Percentiles rank a stretch among this genome's conserved stretches.
These are phyloP conservation scores for Ceratina japonica DNA, from an alignment of 1,140 invertebrate genomes.

Conservation along the genomic window DNA sequence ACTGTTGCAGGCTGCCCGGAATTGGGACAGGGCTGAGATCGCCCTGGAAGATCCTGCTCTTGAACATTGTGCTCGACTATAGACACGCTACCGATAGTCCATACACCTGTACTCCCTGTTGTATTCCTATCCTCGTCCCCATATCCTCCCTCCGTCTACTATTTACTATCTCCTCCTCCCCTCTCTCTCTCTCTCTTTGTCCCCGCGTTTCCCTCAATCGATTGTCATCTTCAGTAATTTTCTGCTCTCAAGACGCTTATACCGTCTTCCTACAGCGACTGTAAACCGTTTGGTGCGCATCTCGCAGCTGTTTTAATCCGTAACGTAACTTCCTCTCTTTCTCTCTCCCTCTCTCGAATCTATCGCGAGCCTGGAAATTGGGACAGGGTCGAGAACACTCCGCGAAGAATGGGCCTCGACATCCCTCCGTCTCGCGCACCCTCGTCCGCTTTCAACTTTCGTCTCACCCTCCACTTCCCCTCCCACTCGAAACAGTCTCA, in stretches of 20 bases:
- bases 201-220: neutral
- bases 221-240: neutral
- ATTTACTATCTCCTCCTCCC: neutral
- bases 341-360: neutral
- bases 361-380: conserved; percentile 31
- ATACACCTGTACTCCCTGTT: conserved; percentile 44
- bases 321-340: neutral
- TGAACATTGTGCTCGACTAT: conserved; percentile 69
- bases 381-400: conserved; percentile 50
- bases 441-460: neutral
- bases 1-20: conserved; percentile 67
- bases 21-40: conserved; percentile 71
- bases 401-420: conserved; percentile 19
- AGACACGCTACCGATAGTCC: conserved; percentile 53
- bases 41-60: conserved; percentile 74
- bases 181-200: neutral
- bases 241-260: neutral
- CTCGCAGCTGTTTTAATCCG: conserved; percentile 15
- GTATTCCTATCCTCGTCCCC: neutral
- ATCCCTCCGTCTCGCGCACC: neutral
- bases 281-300: neutral
- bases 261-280: neutral
- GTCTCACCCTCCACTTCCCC: neutral
- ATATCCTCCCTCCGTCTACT: neutral
- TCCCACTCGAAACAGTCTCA: conserved; percentile 30